Conservation (phyloP, 2,113 vertebrate species). For the Platichthys stellatus region DNA sequence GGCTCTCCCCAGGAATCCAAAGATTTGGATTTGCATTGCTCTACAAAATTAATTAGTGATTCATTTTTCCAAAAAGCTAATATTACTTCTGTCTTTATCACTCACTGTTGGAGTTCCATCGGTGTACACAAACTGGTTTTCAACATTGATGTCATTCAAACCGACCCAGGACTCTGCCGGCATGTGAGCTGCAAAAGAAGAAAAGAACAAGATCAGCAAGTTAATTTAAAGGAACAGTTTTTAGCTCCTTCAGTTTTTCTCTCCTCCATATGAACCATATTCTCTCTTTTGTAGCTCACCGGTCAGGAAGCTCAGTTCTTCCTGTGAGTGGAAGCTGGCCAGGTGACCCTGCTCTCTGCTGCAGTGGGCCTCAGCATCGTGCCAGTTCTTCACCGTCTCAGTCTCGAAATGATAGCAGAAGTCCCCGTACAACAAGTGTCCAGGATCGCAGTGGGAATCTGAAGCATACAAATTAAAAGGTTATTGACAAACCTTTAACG, state of each 20-base stretch:
- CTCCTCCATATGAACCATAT: too few relatives aligned
- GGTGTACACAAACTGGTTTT: slow-evolving; percentile 67
- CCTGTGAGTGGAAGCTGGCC: slow-evolving; percentile 74
- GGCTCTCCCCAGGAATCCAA: neutral
- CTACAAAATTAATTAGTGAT: too few relatives aligned
- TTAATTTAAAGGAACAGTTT: too few relatives aligned
- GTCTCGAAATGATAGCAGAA: slow-evolving; percentile 82
- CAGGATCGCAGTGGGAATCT: slow-evolving; percentile 81
- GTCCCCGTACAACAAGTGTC: slow-evolving; percentile 77
- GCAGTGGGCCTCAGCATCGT: slow-evolving; percentile 77
- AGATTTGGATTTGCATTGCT: neutral
- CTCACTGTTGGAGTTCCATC: slow-evolving; percentile 77
- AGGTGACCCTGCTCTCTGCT: slow-evolving; percentile 71
- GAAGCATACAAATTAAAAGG: neutral
- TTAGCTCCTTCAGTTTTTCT: too few relatives aligned
- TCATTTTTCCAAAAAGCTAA: too few relatives aligned
- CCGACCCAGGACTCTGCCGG: slow-evolving; percentile 76
- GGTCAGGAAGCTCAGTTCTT: slow-evolving; percentile 78
- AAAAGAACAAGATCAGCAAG: neutral
- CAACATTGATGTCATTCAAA: slow-evolving; percentile 74
- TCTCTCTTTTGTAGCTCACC: slow-evolving; percentile 57
- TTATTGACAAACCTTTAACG: neutral
- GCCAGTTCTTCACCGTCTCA: slow-evolving; percentile 73
- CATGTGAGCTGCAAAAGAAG: slow-evolving; percentile 77
- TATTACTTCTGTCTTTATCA: slow-evolving; percentile 1